Evolutionary conservation across 1,140 invertebrate species (phyloP), one percentile per base, ranked within the genome.

Genomic region (Thaumatotibia leucotreta): DNA sequence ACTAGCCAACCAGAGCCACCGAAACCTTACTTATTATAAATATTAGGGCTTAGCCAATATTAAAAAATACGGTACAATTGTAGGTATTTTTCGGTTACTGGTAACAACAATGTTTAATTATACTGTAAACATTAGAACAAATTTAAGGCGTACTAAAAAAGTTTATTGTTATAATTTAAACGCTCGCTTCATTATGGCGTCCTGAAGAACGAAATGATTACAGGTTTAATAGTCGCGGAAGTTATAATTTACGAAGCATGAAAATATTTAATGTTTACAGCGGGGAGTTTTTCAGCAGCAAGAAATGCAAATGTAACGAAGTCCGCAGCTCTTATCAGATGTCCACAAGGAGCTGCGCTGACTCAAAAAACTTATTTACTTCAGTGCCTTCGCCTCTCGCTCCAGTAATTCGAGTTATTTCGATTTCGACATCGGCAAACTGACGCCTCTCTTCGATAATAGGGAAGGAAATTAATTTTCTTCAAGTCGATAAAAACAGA

Each of bases 321-420:
- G 65, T 31, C 64, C 24, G 32, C 31, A n/a, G 23, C 66, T 54
- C 33, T 73, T 70, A 73, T 70, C 72, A 64, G 72, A 73, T 73
- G 20, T 52, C 67, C 58, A 45, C 49, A 17, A 17, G 63, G 22
- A 58, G 54, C n/a, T 61, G 20, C 11, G 58, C 68, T 54, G 63
- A 68, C 68, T 69, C 58, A 61, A 67, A 70, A n/a, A 68, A 70
- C 72, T 69, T 70, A 66, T 70, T 70, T 73, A 67, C 66, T 54
- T 27, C 52, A 24, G 24, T 29, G 45, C 50, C 24, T 67, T 63
- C 11, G 22, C 61, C 32, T 17, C 24, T n/a, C 32, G 23, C 52
- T 24, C 6, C 52, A 68, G 65, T 33, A 67, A 64, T 50, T 54
- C 64, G 35, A 66, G 32, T 62, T 45, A 64, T 66, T 70, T 65